Conservation (phyloP, 2,888 invertebrate species). For the Orchestes rusci region DNA sequence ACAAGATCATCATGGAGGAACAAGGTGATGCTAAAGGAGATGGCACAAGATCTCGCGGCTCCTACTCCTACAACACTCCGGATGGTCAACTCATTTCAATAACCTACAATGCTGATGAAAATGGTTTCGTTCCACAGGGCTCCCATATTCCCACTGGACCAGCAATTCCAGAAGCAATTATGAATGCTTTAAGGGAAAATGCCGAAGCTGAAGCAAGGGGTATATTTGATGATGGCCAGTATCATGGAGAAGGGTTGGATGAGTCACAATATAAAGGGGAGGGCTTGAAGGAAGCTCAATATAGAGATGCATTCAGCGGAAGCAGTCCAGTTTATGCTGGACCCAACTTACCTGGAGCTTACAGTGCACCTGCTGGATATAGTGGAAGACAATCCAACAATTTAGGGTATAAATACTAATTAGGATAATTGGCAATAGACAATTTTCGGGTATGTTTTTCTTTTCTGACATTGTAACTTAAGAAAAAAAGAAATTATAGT, state of each 20-base stretch:
- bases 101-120: conserved; percentile 52
- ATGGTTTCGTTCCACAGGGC: conserved; percentile 50
- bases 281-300: too few species aligned
- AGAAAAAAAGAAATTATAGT: too few species aligned
- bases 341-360: too few species aligned
- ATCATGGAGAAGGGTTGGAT: conserved; percentile 16
- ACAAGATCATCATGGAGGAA: conserved; percentile 45
- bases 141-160: conserved; percentile 52
- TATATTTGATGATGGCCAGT: conserved; percentile 20
- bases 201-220: conserved; percentile 29
- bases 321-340: too few species aligned
- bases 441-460: too few species aligned
- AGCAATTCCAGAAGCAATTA: conserved; percentile 51
- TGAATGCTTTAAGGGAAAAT: conserved; percentile 35
- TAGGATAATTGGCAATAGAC: too few species aligned
- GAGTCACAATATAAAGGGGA: conserved; percentile 14
- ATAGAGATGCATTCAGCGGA: too few species aligned
- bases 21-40: conserved; percentile 26
- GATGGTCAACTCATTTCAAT: conserved; percentile 35
- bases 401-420: too few species aligned
- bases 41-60: conserved; percentile 25
- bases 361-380: too few species aligned
- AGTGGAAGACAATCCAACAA: too few species aligned
- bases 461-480: too few species aligned
- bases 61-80: conserved; percentile 32